Evolutionary conservation across 1,140 invertebrate genomes (phyloP).

Genomic region (Temnothorax nylanderi): DNA sequence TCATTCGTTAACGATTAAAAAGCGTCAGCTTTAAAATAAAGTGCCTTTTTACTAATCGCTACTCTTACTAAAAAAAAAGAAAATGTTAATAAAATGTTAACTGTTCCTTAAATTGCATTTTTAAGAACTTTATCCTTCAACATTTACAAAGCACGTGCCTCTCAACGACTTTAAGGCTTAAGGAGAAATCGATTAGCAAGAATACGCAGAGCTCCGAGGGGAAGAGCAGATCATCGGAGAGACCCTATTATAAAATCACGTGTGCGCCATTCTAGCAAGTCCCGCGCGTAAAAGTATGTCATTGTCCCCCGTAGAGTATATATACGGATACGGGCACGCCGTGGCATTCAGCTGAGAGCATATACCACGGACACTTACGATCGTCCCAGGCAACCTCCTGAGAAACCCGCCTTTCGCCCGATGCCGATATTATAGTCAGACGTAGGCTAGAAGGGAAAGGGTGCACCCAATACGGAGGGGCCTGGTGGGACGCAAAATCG

Average conservation of each 20-base stretch:
- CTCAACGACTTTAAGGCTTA: background rate
- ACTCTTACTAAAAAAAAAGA: no score
- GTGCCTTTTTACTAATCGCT: background rate
- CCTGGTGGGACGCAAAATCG: background rate
- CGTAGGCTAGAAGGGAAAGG: slow-evolving; percentile 31
- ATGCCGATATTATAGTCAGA: background rate
- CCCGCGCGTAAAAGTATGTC: slow-evolving; percentile 55
- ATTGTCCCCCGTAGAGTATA: slow-evolving; percentile 55
- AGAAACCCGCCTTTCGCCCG: slow-evolving; percentile 75
- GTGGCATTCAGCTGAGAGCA: slow-evolving; percentile 64
- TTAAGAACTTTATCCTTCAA: background rate
- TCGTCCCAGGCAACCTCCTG: slow-evolving; percentile 57
- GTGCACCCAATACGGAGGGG: background rate
- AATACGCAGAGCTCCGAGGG: background rate
- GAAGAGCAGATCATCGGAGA: background rate
- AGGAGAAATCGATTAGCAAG: background rate
- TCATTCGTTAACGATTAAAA: background rate
- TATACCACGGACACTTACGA: slow-evolving; percentile 50
- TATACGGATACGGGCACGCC: slow-evolving; percentile 18
- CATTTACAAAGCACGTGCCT: background rate
- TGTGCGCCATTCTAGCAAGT: slow-evolving; percentile 20
- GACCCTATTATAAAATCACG: background rate
- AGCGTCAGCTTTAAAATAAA: background rate
- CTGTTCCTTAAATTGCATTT: background rate
- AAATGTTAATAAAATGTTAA: background rate